These are phyloP conservation scores for Strigamia transsilvanica DNA, from an alignment of 2,888 invertebrate genomes.

Conservation along the genomic window DNA sequence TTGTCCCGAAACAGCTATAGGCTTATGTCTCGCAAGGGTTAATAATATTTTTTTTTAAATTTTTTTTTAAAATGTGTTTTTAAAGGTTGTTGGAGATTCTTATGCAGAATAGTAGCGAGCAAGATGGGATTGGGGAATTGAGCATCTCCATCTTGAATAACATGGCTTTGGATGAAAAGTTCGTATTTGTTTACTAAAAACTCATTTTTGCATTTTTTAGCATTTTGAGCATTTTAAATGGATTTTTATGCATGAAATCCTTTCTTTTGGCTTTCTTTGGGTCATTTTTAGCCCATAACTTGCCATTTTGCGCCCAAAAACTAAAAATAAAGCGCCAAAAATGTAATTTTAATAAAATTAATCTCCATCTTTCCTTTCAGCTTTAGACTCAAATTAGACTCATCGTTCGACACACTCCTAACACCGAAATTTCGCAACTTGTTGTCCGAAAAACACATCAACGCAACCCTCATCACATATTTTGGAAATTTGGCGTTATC, in stretches of 20 bases:
- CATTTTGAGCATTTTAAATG: too few species aligned
- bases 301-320: too few species aligned
- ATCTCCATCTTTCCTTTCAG: background rate
- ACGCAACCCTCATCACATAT: background rate
- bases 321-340: too few species aligned
- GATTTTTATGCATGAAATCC: too few species aligned
- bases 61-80: too few species aligned
- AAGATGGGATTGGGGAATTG: background rate
- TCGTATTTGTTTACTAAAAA: too few species aligned
- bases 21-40: too few species aligned
- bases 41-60: background rate
- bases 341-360: too few species aligned
- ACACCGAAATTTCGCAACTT: background rate
- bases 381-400: background rate
- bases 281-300: too few species aligned
- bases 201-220: too few species aligned
- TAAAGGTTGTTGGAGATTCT: background rate
- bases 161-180: slow-evolving; percentile 29
- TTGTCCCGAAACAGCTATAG: too few species aligned
- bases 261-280: too few species aligned
- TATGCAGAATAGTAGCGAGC: background rate
- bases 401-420: background rate
- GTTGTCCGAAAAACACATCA: background rate
- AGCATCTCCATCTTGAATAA: slow-evolving; percentile 4
- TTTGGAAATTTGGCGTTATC: background rate